Conservation (phyloP, 2,797 vertebrate species). For the Spondyliosoma cantharus region DNA sequence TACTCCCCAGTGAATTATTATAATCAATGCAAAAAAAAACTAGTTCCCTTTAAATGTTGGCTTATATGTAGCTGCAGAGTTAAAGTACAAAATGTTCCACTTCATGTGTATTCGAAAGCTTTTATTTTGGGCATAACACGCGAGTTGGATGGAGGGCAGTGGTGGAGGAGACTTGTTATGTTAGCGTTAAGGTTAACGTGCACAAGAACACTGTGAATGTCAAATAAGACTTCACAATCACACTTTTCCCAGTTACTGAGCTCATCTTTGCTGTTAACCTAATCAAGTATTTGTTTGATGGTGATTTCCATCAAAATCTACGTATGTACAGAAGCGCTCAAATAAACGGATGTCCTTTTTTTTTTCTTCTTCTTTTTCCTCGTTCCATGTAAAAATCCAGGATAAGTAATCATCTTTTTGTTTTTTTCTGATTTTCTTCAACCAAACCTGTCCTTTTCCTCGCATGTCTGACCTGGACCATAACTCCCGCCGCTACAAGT, state of each 20-base stretch:
- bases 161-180: slow-evolving; percentile 5
- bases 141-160: not conserved
- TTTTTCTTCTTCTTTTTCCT: not conserved
- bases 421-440: not conserved
- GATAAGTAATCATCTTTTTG: slow-evolving; percentile 8
- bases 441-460: slow-evolving; percentile 24
- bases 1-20: slow-evolving; percentile 36
- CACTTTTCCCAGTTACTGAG: slow-evolving; percentile 24
- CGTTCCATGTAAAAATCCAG: not conserved
- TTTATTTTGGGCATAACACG: not conserved
- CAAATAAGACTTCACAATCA: slow-evolving; percentile 25
- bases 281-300: not conserved
- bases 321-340: slow-evolving; percentile 9
- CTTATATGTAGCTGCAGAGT: slow-evolving; percentile 17
- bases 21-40: slow-evolving; percentile 36
- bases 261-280: slow-evolving; percentile 1
- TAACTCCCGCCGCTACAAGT: slow-evolving; percentile 23
- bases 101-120: slow-evolving; percentile 9
- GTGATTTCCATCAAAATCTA: slow-evolving; percentile 12
- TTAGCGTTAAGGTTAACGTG: slow-evolving; percentile 3
- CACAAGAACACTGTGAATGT: slow-evolving; percentile 54
- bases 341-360: not conserved
- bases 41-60: slow-evolving; percentile 16
- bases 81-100: slow-evolving; percentile 27
- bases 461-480: slow-evolving; percentile 45